Evolutionary conservation across 1,140 invertebrate genomes (phyloP).

Genomic region (Meloidogyne chitwoodi): DNA sequence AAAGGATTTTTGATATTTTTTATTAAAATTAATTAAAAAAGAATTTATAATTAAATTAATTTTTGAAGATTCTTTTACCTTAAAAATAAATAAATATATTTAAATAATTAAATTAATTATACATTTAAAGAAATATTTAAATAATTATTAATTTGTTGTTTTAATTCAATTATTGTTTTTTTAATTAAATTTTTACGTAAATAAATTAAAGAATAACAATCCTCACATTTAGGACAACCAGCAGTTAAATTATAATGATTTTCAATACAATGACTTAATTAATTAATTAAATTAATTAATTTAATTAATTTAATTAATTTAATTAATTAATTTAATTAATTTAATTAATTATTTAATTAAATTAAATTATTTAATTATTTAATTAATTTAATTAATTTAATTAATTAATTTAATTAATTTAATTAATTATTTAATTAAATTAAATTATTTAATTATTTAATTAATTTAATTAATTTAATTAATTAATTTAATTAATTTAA

Average conservation of each 20-base stretch:
- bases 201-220: constrained; percentile 46
- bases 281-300: background rate
- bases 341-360: too few species aligned
- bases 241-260: constrained; percentile 34
- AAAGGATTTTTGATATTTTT: background rate
- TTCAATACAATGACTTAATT: constrained; percentile 70
- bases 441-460: too few species aligned
- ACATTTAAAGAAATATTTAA: constrained; percentile 48
- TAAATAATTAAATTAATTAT: constrained; percentile 13
- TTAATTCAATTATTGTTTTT: constrained; percentile 28
- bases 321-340: too few species aligned
- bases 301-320: constrained; percentile 78
- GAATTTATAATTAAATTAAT: background rate
- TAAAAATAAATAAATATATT: background rate
- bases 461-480: too few species aligned
- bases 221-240: constrained; percentile 40
- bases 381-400: too few species aligned
- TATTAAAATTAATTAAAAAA: background rate
- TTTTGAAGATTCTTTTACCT: background rate
- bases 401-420: too few species aligned
- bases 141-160: constrained; percentile 47
- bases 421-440: too few species aligned
- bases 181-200: constrained; percentile 25
- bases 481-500: too few species aligned
- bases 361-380: too few species aligned